Conservation (phyloP, 1,140 invertebrate genomes). For the Danaus melanippus region DNA sequence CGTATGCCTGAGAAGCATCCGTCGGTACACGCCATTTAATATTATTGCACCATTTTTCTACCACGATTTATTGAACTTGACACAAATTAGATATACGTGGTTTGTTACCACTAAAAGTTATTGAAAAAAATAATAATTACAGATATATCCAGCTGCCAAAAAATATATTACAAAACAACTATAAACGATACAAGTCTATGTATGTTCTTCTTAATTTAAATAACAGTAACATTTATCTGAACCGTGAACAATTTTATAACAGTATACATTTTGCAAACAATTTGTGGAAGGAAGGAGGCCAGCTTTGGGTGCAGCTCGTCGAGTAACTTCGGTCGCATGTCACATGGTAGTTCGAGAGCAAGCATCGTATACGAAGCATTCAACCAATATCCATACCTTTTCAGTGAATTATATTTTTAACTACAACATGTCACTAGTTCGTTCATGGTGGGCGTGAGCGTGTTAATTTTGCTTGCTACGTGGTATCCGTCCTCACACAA, state of each 20-base stretch:
- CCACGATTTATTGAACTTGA: conserved; percentile 24
- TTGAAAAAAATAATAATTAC: conserved; percentile 15
- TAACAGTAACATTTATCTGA: conserved; percentile 11
- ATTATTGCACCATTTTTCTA: conserved; percentile 35
- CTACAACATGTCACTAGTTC: conserved; percentile 62
- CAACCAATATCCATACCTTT: conserved; percentile 69
- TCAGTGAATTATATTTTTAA: conserved; percentile 60
- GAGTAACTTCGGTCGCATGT: conserved; percentile 42
- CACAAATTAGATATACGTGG: conserved; percentile 21
- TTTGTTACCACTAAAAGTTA: conserved; percentile 6
- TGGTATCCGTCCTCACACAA: conserved; percentile 73
- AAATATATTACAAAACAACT: conserved; percentile 20
- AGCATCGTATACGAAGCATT: conserved; percentile 52
- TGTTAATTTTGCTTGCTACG: conserved; percentile 53
- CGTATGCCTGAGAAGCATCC: conserved; percentile 18
- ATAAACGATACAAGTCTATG: conserved; percentile 14
- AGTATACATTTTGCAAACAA: conserved; percentile 80
- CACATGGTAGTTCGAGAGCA: conserved; percentile 41
- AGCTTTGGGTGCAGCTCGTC: conserved; percentile 71
- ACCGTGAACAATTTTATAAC: conserved; percentile 14
- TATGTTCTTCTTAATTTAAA: conserved; percentile 2
- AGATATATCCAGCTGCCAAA: conserved; percentile 22
- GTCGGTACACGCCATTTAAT: conserved; percentile 17
- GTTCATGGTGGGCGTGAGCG: conserved; percentile 38
- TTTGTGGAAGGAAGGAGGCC: conserved; percentile 89